phyloP scores from a whole-genome alignment of 2,113 vertebrate species.

The Strix uralensis region DNA sequence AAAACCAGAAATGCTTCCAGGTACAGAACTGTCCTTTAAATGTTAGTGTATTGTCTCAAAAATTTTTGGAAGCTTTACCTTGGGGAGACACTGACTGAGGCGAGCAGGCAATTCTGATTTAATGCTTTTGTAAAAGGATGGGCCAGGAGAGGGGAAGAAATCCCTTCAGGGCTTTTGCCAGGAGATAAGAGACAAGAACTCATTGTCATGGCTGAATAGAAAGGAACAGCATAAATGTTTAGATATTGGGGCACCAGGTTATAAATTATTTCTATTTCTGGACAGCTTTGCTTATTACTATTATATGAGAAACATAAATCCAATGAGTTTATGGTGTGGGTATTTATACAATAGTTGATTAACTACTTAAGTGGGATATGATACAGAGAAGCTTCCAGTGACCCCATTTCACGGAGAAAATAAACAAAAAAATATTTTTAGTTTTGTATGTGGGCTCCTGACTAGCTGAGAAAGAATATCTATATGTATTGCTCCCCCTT shows the following conservation, averaged over 20 bases:
- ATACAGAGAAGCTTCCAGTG: not conserved
- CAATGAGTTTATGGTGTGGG: accelerated
- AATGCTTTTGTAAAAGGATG: not conserved
- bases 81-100: not conserved
- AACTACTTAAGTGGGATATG: not conserved
- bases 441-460: not conserved
- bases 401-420: not conserved
- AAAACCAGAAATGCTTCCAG: not conserved
- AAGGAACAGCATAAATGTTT: not conserved
- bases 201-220: not conserved
- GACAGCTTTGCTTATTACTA: not conserved
- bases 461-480: not conserved
- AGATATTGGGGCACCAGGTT: not conserved
- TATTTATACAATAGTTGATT: not conserved
- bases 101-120: not conserved
- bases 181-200: not conserved
- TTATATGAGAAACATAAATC: not conserved
- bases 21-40: not conserved
- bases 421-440: not conserved
- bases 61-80: not conserved
- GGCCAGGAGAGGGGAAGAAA: not conserved
- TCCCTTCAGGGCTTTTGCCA: not conserved
- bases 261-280: not conserved
- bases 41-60: not conserved
- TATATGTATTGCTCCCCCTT: accelerated